Conservation (phyloP, 2,888 invertebrate species). For the Theretra japonica region DNA sequence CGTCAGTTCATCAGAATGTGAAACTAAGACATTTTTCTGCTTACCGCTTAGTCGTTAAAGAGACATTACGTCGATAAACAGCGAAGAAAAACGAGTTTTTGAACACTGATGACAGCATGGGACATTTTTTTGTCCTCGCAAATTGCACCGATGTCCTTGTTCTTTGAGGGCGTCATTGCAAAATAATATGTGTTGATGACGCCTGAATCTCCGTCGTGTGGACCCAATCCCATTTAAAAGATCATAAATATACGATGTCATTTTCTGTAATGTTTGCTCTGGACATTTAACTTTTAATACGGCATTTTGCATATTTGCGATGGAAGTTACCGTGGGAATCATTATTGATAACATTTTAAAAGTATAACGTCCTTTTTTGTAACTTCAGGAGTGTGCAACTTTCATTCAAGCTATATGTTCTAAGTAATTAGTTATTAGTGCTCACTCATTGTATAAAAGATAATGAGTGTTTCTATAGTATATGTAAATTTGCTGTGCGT, state of each 20-base stretch:
- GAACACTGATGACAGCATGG: not conserved
- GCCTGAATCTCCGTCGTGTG: not conserved
- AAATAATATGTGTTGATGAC: constrained; percentile 15
- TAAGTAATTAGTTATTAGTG: too few species aligned
- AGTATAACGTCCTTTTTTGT: too few species aligned
- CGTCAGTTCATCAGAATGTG: constrained; percentile 13
- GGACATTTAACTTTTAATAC: too few species aligned
- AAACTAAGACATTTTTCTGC: constrained; percentile 11
- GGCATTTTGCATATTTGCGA: too few species aligned
- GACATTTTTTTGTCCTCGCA: not conserved
- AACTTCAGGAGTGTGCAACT: too few species aligned
- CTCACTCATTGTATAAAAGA: too few species aligned
- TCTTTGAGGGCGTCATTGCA: constrained; percentile 1
- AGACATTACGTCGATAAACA: constrained; percentile 14
- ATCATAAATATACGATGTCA: not conserved
- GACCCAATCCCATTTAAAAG: not conserved
- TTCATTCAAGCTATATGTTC: too few species aligned
- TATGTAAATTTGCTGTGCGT: too few species aligned
- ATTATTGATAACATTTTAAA: too few species aligned
- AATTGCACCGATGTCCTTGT: constrained; percentile 13
- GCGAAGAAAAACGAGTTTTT: constrained; percentile 18
- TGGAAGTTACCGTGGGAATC: too few species aligned
- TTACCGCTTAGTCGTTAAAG: constrained; percentile 25
- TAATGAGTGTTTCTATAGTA: too few species aligned
- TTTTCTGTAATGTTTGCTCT: not conserved